Evolutionary conservation across 2,113 vertebrate genomes (phyloP).

Genomic region (Muntiacus reevesi): DNA sequence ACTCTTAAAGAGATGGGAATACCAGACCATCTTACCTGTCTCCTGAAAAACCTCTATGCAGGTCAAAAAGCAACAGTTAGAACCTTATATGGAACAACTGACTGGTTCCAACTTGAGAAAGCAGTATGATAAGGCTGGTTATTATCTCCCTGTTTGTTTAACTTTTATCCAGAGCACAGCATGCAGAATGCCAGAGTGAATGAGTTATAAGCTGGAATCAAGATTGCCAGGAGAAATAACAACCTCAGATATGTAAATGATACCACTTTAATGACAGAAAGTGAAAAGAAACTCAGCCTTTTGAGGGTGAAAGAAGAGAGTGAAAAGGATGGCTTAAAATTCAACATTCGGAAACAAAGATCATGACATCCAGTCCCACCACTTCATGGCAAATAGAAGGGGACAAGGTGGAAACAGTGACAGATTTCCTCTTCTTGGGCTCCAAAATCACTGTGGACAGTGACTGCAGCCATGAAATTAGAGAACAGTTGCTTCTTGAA

Average conservation of each 20-base stretch:
- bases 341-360: not conserved
- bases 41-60: not conserved
- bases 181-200: not conserved
- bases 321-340: not conserved
- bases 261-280: not conserved
- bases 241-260: not conserved
- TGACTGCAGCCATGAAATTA: not conserved
- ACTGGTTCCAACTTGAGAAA: not conserved
- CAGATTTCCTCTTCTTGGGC: not conserved
- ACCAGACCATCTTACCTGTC: not conserved
- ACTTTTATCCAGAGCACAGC: not conserved
- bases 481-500: not conserved
- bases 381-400: not conserved
- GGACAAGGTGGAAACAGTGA: not conserved
- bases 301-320: not conserved
- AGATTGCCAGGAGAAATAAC: not conserved
- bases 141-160: not conserved
- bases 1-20: not conserved
- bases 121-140: not conserved
- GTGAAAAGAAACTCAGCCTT: not conserved
- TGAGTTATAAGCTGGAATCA: not conserved
- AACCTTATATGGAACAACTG: not conserved
- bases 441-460: not conserved
- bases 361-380: not conserved
- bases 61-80: not conserved